A percentile compares a stretch with the other conserved stretches of the same genome.
These are phyloP conservation scores for Albula glossodonta DNA, from an alignment of 2,113 vertebrate genomes.

Conservation along the genomic window DNA sequence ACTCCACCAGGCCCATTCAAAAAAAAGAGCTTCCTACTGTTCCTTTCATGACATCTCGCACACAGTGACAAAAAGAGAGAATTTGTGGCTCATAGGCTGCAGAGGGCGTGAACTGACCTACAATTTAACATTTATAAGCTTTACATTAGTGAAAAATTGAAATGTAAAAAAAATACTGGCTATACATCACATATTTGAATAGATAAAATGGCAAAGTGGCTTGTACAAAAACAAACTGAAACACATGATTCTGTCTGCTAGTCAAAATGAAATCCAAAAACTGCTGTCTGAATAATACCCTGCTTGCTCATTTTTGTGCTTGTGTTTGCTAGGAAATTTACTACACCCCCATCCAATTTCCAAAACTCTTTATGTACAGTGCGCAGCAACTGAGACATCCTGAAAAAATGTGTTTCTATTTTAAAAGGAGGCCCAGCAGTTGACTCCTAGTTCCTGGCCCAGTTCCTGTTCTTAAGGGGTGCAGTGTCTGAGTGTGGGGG, in stretches of 20 bases:
- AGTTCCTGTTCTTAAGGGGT: not conserved
- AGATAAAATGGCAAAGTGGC: too few species aligned
- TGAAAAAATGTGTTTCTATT: not conserved
- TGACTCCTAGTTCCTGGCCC: not conserved
- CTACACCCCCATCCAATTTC: too few species aligned
- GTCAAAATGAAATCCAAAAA: too few species aligned
- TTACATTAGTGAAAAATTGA: too few species aligned
- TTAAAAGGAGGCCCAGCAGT: not conserved
- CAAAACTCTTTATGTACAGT: not conserved
- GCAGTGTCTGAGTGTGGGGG: not conserved
- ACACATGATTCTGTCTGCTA: too few species aligned
- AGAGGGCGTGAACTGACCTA: not conserved
- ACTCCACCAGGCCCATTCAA: not conserved
- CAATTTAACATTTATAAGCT: not conserved
- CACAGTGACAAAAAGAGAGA: not conserved
- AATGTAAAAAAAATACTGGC: too few species aligned
- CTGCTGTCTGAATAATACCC: too few species aligned
- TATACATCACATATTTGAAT: too few species aligned
- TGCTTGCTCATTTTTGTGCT: too few species aligned
- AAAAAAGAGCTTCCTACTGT: not conserved
- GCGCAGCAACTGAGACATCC: not conserved
- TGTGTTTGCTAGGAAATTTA: too few species aligned
- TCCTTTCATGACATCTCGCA: not conserved
- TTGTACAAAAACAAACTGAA: too few species aligned
- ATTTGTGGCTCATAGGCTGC: not conserved